phyloP scores from a whole-genome alignment of 1,140 invertebrate genomes.

The Watersipora subatra region DNA sequence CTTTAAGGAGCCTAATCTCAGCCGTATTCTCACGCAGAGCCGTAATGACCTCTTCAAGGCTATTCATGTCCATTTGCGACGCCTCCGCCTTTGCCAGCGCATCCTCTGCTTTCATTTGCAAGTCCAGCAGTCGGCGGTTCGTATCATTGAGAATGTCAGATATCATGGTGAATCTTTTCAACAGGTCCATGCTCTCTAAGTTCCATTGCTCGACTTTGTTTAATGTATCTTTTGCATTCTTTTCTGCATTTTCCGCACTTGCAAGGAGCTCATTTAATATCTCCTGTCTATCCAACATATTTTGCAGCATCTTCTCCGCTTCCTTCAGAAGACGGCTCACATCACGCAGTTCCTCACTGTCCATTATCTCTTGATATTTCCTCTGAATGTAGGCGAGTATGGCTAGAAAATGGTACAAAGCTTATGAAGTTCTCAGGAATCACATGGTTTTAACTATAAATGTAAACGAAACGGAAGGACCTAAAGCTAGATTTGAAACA shows the following conservation, averaged over 20 bases:
- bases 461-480: too few relatives aligned
- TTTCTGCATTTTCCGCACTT: background rate
- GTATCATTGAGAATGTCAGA: background rate
- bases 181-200: background rate
- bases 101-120: background rate
- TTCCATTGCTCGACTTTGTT: background rate
- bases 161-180: background rate
- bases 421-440: too few relatives aligned
- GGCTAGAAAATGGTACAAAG: too few relatives aligned
- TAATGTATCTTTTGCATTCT: background rate
- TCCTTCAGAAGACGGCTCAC: background rate
- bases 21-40: background rate
- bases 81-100: background rate
- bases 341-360: background rate
- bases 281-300: background rate
- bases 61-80: background rate
- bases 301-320: background rate
- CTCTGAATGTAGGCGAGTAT: background rate
- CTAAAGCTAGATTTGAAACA: too few relatives aligned
- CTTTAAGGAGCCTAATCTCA: background rate
- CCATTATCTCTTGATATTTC: background rate
- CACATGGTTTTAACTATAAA: too few relatives aligned
- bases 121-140: background rate
- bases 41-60: background rate
- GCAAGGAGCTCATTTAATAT: background rate